These are phyloP conservation scores for human DNA, from an alignment of 2,113 vertebrate genomes.

Conservation along the genomic window GRCh38 chr7:87941001-87941500, in stretches of 20 bases:
- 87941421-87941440: constrained; percentile 27
- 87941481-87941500: constrained; percentile 49
- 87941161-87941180: background rate
- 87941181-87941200: background rate
- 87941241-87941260: constrained; percentile 25
- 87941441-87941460: constrained; percentile 7
- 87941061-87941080: background rate
- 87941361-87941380: constrained; percentile 41
- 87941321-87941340: background rate
- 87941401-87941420: constrained; percentile 46
- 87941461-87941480: constrained; percentile 44
- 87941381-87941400: constrained; percentile 17
- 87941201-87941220: background rate
- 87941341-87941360: background rate
- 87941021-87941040: constrained; percentile 21
- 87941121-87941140: background rate
- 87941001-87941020: background rate
- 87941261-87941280: background rate
- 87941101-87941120: background rate
- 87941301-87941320: background rate
- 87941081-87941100: background rate
- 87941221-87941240: background rate
- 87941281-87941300: background rate
- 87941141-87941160: background rate
- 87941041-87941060: background rate